Evolutionary conservation across 2,797 vertebrate species (phyloP), one percentile per base, ranked within the genome.

Genomic region (Danio albolineatus): DNA sequence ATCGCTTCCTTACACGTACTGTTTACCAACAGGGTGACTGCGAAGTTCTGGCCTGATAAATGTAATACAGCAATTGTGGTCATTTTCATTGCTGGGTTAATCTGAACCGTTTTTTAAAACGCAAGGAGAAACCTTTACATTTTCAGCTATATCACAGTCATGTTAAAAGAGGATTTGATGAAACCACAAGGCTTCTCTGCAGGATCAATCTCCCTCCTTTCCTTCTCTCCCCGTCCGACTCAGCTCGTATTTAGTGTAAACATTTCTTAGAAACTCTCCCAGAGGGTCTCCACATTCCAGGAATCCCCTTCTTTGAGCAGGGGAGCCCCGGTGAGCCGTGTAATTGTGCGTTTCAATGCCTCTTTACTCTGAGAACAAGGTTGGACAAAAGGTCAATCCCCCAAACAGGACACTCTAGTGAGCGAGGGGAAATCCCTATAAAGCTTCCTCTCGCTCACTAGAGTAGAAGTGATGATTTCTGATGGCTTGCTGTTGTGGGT

Each of bases 241-340:
- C 14, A 12, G 59, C 79, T 83, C 81, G 62, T 65, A 57, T 82
- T 76, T 65, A 66, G 79, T 83, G 88, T 79, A 88, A 89, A 87
- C 83, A 82, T 82, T 90, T 93, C 88, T 87, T 90, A 86, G 86
- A 92, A 91, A 87, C 19, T 78, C 14, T 69, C 84, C 84, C 82
- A 72, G 12, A 1, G 73, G 76, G 89, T 51, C 87, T 77, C 84
- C 53, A 64, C 84, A 85, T 90, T 88, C 88, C 84, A 90, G 70
- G 79, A 89, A 89, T 86, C 80, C 84, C 80, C 53, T 70, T 82
- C 83, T 79, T 2, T 3, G 61, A 65, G 84, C 80, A 48, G 56
- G 19, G 67, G 59, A 80, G 41, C 73, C 67, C 64, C 36, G 39
- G 7, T 65, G 66, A 80, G 53, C 44, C 61, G 21, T 73, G 38